These are phyloP conservation scores for Cryptocheilus praepositus DNA, from an alignment of 2,888 invertebrate species.

Conservation along the genomic window DNA sequence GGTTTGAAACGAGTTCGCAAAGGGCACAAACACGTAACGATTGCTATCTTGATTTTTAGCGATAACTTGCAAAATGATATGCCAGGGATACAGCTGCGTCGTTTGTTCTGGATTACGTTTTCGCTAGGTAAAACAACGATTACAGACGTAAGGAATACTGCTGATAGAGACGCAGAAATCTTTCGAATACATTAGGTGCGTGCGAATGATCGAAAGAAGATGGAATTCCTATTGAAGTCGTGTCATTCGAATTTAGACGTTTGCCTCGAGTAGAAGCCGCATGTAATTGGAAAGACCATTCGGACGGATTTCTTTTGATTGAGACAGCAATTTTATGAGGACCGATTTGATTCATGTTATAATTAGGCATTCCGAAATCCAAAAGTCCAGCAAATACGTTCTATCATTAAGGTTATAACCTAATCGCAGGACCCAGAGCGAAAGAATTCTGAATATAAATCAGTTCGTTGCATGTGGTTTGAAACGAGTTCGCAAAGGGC, in stretches of 20 bases:
- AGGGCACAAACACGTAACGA: too few species aligned
- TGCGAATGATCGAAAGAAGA: too few species aligned
- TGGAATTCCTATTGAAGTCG: slow-evolving; percentile 1
- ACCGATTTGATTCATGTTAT: slow-evolving; percentile 60
- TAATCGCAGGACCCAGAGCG: too few species aligned
- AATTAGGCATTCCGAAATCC: slow-evolving; percentile 72
- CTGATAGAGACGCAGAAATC: too few species aligned
- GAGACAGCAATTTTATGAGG: slow-evolving; percentile 65
- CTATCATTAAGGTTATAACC: slow-evolving; percentile 61
- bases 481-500: too few species aligned
- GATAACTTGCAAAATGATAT: too few species aligned
- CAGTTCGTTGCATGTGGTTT: too few species aligned
- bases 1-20: too few species aligned
- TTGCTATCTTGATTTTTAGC: too few species aligned
- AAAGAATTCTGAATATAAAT: too few species aligned
- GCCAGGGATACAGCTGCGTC: not conserved
- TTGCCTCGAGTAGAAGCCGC: slow-evolving; percentile 6
- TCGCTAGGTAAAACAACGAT: not conserved
- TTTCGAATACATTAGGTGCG: too few species aligned
- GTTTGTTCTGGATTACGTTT: not conserved
- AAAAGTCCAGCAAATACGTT: slow-evolving; percentile 64
- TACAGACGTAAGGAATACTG: too few species aligned
- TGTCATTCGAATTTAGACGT: slow-evolving; percentile 14
- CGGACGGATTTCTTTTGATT: slow-evolving; percentile 52
- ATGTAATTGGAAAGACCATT: slow-evolving; percentile 14